phyloP scores from a whole-genome alignment of 2,888 invertebrate genomes.

The Agrypnus murinus region DNA sequence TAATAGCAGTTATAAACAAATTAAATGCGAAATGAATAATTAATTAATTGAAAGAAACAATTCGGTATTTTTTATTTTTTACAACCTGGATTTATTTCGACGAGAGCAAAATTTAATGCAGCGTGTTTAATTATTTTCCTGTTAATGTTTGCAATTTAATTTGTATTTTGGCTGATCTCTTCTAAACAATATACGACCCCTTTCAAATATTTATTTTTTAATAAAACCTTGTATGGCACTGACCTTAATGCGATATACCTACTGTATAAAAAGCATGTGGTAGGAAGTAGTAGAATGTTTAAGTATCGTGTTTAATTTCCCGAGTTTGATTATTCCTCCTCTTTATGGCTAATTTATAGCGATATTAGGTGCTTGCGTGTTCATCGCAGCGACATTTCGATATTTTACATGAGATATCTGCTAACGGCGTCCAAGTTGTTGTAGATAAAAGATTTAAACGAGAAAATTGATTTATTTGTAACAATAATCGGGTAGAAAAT shows the following conservation, averaged over 20 bases:
- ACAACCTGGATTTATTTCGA: too few relatives aligned
- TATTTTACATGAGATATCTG: conserved; percentile 38
- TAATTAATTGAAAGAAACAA: too few relatives aligned
- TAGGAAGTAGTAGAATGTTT: not conserved
- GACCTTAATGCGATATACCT: conserved; percentile 6
- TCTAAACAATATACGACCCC: too few relatives aligned
- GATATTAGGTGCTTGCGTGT: conserved; percentile 13
- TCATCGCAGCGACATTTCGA: conserved; percentile 26
- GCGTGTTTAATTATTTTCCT: too few relatives aligned
- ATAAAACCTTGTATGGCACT: not conserved
- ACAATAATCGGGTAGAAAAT: conserved; percentile 35
- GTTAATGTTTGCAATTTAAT: too few relatives aligned
- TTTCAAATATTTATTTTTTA: too few relatives aligned
- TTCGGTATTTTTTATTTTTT: too few relatives aligned
- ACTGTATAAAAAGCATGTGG: not conserved
- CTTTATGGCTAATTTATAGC: conserved; percentile 28
- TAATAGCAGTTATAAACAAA: too few relatives aligned
- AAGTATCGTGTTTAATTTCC: conserved; percentile 28
- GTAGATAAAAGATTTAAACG: conserved; percentile 35
- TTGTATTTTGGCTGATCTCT: too few relatives aligned
- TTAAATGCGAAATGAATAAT: too few relatives aligned
- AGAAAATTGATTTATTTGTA: conserved; percentile 38
- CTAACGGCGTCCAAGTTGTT: conserved; percentile 22
- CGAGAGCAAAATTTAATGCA: too few relatives aligned
- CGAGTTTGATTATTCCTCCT: conserved; percentile 31